These are phyloP conservation scores for Patella caerulea DNA, from an alignment of 2,888 invertebrate genomes.

Conservation along the genomic window DNA sequence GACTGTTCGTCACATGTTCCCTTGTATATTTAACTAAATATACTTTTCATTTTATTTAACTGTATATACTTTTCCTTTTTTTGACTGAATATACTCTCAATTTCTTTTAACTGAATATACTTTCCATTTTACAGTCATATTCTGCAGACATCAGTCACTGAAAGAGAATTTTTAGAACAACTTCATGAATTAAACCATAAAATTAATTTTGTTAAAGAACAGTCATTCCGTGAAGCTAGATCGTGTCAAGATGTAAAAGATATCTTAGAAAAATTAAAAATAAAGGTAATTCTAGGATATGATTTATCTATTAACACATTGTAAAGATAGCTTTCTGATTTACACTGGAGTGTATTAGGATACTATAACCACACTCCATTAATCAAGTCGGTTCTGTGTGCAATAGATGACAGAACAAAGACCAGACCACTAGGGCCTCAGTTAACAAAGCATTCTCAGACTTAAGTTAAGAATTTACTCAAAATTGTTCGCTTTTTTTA, in stretches of 20 bases:
- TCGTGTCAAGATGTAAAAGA: slow-evolving; percentile 89
- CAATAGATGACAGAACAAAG: too few relatives aligned
- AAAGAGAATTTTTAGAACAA: slow-evolving; percentile 92
- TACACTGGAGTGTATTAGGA: too few relatives aligned
- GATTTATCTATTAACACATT: too few relatives aligned
- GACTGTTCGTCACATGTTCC: too few relatives aligned
- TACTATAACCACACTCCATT: too few relatives aligned
- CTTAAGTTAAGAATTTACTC: too few relatives aligned
- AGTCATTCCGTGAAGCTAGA: slow-evolving; percentile 82
- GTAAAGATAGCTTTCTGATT: too few relatives aligned
- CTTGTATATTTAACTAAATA: neutral
- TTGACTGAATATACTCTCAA: neutral
- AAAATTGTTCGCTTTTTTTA: too few relatives aligned
- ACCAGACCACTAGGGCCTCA: too few relatives aligned
- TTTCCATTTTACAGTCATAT: slow-evolving; percentile 79
- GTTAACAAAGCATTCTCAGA: too few relatives aligned
- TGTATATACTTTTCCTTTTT: slow-evolving; percentile 12
- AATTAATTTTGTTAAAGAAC: slow-evolving; percentile 94
- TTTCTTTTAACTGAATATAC: slow-evolving; percentile 5
- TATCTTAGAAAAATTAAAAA: slow-evolving; percentile 92
- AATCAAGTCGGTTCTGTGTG: too few relatives aligned
- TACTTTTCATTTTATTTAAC: neutral
- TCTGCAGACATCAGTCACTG: slow-evolving; percentile 91
- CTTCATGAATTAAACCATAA: slow-evolving; percentile 95
- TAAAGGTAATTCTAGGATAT: slow-evolving; percentile 71